These are phyloP conservation scores for Nematolebias whitei DNA, from an alignment of 2,113 vertebrate species.

Conservation along the genomic window DNA sequence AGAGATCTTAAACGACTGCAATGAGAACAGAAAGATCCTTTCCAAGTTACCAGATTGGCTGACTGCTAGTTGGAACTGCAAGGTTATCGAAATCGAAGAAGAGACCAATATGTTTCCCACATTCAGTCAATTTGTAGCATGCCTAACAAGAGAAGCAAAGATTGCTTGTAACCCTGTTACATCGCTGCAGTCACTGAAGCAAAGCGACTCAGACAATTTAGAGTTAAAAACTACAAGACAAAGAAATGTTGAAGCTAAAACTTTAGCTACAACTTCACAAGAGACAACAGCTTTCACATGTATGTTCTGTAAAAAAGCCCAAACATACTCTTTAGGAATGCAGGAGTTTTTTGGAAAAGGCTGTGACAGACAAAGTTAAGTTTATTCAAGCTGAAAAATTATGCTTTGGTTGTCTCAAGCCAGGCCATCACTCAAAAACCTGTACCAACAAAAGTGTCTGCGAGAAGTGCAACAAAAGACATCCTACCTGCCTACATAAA, in stretches of 20 bases:
- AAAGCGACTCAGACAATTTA: constrained; percentile 13
- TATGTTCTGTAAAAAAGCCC: not conserved
- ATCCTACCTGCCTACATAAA: constrained; percentile 26
- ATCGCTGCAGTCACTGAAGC: constrained; percentile 7
- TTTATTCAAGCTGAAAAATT: constrained; percentile 9
- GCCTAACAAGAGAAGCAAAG: constrained; percentile 34
- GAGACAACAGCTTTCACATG: not conserved
- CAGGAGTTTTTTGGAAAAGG: constrained; percentile 6
- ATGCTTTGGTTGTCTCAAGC: constrained; percentile 26
- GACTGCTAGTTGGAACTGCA: constrained; percentile 22
- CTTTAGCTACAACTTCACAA: constrained; percentile 8
- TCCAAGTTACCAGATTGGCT: constrained; percentile 47
- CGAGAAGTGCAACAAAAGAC: not conserved
- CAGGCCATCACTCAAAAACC: constrained; percentile 9
- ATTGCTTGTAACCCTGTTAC: constrained; percentile 31
- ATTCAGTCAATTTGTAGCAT: constrained; percentile 47
- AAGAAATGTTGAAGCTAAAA: constrained; percentile 3
- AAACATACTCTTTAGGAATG: constrained; percentile 14
- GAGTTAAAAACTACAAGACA: constrained; percentile 2
- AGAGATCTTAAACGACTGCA: constrained; percentile 45
- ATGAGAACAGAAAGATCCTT: constrained; percentile 43
- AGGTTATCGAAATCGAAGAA: constrained; percentile 29
- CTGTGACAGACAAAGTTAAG: constrained; percentile 10
- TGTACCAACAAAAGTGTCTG: constrained; percentile 8
- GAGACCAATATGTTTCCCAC: constrained; percentile 21